Conservation (phyloP, 2,797 vertebrate genomes). For the Lemur catta region DNA sequence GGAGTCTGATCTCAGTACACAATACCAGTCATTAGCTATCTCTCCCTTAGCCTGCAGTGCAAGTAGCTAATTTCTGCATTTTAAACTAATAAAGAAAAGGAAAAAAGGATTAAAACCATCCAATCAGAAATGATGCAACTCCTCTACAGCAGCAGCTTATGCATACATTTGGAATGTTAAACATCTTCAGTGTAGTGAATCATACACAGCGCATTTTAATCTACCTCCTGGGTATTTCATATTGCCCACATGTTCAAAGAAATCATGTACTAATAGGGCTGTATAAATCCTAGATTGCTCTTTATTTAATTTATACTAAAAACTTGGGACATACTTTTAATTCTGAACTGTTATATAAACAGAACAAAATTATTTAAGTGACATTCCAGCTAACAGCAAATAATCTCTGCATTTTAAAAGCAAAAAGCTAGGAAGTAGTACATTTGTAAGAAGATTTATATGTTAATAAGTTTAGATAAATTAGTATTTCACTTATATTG, state of each 20-base stretch:
- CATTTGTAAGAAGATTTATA: conserved; percentile 36
- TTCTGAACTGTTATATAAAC: conserved; percentile 46
- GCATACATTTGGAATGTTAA: conserved; percentile 64
- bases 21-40: conserved; percentile 58
- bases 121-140: conserved; percentile 14
- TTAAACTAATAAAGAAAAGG: conserved; percentile 63
- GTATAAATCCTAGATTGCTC: neutral
- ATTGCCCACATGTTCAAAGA: conserved; percentile 52
- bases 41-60: conserved; percentile 60
- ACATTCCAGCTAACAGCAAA: conserved; percentile 40
- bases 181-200: conserved; percentile 58
- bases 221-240: conserved; percentile 55
- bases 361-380: conserved; percentile 36
- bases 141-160: conserved; percentile 23
- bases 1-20: conserved; percentile 55
- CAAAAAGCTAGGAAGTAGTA: conserved; percentile 2
- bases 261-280: conserved; percentile 15
- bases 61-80: conserved; percentile 67
- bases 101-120: conserved; percentile 43
- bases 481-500: conserved; percentile 33
- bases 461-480: conserved; percentile 30
- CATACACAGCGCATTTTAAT: conserved; percentile 53
- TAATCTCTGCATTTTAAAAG: conserved; percentile 42
- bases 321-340: neutral
- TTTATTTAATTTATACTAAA: conserved; percentile 45